phyloP scores from a whole-genome alignment of 2,113 vertebrate species.

The Toxotes chatareus region DNA sequence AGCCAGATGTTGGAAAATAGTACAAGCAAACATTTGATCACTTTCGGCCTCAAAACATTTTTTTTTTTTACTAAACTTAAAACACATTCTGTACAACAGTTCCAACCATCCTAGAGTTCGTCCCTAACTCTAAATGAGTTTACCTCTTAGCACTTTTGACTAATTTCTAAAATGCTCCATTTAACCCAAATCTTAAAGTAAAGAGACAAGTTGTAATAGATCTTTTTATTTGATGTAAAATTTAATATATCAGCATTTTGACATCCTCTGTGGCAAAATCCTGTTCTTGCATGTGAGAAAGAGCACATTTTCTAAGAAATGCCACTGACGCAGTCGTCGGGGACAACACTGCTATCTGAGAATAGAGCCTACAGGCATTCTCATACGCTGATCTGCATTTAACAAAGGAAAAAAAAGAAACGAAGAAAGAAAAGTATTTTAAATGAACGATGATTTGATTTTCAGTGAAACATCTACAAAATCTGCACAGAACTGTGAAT shows the following conservation, averaged over 20 bases:
- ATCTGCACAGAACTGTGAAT: not conserved
- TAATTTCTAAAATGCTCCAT: not conserved
- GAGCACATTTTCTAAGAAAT: not conserved
- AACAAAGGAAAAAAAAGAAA: not conserved
- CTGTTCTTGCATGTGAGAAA: not conserved
- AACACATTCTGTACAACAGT: too few species aligned
- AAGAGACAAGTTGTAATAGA: not conserved
- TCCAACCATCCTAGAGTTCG: too few species aligned
- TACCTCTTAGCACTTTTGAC: not conserved
- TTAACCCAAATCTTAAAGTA: not conserved
- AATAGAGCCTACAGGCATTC: not conserved
- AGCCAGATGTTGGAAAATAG: too few species aligned
- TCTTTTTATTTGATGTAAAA: not conserved
- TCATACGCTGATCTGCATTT: not conserved
- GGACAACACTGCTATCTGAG: not conserved
- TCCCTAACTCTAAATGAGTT: not conserved
- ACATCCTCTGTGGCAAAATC: not conserved
- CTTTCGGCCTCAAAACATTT: too few species aligned
- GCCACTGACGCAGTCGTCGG: not conserved
- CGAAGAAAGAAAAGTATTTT: not conserved
- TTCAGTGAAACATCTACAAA: not conserved
- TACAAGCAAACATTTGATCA: too few species aligned
- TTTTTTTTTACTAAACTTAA: too few species aligned
- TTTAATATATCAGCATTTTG: not conserved
- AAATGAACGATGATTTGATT: not conserved